phyloP scores from a whole-genome alignment of 1,140 invertebrate genomes.

The Ostrea edulis region DNA sequence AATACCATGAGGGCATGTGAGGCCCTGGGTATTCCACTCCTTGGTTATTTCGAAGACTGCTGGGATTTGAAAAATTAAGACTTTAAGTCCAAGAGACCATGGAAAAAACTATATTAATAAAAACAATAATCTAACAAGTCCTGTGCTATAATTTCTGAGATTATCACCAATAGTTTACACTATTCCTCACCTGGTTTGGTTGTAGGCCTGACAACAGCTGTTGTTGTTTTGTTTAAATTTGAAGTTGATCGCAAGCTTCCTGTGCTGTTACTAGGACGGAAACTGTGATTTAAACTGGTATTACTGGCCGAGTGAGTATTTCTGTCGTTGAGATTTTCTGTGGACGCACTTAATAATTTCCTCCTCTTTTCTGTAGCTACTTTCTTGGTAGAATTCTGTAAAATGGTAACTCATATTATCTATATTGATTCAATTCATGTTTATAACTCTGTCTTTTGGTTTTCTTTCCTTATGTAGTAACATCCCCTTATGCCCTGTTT shows the following conservation, averaged over 20 bases:
- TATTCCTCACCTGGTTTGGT: neutral
- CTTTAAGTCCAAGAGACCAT: too few species aligned
- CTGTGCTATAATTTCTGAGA: neutral
- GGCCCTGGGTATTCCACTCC: too few species aligned
- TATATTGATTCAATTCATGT: too few species aligned
- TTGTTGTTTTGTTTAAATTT: neutral
- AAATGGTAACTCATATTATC: too few species aligned
- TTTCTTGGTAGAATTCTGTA: neutral
- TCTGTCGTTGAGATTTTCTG: constrained; percentile 21
- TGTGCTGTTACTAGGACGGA: constrained; percentile 11
- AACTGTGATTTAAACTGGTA: neutral
- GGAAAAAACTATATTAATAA: too few species aligned
- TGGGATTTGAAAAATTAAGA: too few species aligned
- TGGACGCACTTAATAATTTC: neutral
- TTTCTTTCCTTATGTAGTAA: too few species aligned
- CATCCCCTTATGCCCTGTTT: too few species aligned
- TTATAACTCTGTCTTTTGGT: too few species aligned
- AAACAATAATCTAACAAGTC: neutral
- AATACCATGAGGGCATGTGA: too few species aligned
- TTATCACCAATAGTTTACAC: neutral
- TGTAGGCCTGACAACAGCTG: constrained; percentile 3
- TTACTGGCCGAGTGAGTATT: neutral
- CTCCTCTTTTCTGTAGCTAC: constrained; percentile 1
- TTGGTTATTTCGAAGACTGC: too few species aligned
- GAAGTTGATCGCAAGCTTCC: neutral